phyloP scores from a whole-genome alignment of 2,113 vertebrate species.

The Panthera tigris region DNA sequence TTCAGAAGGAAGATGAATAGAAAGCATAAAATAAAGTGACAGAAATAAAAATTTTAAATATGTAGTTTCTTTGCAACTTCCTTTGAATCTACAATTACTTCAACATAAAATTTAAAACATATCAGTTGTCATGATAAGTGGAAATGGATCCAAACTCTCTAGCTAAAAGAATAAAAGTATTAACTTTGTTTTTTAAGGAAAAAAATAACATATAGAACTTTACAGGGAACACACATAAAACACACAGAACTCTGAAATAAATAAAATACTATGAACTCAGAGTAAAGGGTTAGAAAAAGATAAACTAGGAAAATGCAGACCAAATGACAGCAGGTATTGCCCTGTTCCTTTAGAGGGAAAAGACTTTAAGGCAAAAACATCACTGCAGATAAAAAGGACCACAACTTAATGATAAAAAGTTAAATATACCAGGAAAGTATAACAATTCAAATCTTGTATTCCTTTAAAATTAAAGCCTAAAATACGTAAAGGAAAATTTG shows the following conservation, averaged over 20 bases:
- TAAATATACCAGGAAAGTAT: neutral
- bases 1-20: neutral
- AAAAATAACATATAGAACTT: neutral
- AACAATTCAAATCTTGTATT: neutral
- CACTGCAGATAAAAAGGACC: neutral
- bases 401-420: neutral
- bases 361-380: neutral
- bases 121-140: neutral
- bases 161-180: neutral
- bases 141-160: neutral
- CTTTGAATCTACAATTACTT: conserved; percentile 5
- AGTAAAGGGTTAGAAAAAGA: neutral
- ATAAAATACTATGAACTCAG: no score
- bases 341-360: neutral
- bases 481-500: neutral
- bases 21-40: neutral
- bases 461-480: neutral
- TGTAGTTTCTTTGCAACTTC: neutral
- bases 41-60: neutral
- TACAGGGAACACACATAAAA: neutral
- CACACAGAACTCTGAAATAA: neutral
- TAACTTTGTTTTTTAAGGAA: neutral
- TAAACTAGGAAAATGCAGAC: neutral
- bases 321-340: neutral
- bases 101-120: neutral